Percentiles rank a stretch among this genome's conserved stretches.
These are phyloP conservation scores for Unio delphinus DNA, from an alignment of 2,888 invertebrate species.

Conservation along the genomic window DNA sequence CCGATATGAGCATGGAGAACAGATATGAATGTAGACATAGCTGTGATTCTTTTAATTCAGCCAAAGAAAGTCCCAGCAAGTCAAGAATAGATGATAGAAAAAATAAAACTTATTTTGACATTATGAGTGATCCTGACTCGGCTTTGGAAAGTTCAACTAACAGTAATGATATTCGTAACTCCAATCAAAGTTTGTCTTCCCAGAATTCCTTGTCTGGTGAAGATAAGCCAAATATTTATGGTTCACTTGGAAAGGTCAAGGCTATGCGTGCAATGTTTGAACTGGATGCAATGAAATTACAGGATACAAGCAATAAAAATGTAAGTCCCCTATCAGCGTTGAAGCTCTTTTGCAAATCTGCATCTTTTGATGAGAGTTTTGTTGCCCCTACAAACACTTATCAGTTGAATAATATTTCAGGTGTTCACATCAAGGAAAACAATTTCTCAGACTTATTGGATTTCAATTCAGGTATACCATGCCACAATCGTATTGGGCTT, in stretches of 20 bases:
- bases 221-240: constrained; percentile 38
- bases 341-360: constrained; percentile 10
- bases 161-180: constrained; percentile 44
- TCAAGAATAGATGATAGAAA: too few species aligned
- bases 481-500: constrained; percentile 1
- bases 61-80: too few species aligned
- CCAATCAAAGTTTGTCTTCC: constrained; percentile 47
- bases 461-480: too few species aligned
- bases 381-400: background rate
- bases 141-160: constrained; percentile 45
- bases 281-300: constrained; percentile 17
- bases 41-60: background rate
- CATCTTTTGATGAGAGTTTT: constrained; percentile 20
- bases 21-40: constrained; percentile 3
- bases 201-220: constrained; percentile 46
- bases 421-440: too few species aligned
- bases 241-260: constrained; percentile 46
- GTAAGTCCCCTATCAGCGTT: too few species aligned
- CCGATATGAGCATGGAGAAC: constrained; percentile 35
- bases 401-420: too few species aligned
- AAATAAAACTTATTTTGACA: constrained; percentile 13
- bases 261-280: constrained; percentile 55
- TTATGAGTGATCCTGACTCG: constrained; percentile 36
- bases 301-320: too few species aligned
- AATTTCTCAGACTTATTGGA: too few species aligned